Percentiles rank a stretch among this genome's conserved stretches.
phyloP scores from a whole-genome alignment of 1,140 invertebrate species.

The Habropoda laboriosa region DNA sequence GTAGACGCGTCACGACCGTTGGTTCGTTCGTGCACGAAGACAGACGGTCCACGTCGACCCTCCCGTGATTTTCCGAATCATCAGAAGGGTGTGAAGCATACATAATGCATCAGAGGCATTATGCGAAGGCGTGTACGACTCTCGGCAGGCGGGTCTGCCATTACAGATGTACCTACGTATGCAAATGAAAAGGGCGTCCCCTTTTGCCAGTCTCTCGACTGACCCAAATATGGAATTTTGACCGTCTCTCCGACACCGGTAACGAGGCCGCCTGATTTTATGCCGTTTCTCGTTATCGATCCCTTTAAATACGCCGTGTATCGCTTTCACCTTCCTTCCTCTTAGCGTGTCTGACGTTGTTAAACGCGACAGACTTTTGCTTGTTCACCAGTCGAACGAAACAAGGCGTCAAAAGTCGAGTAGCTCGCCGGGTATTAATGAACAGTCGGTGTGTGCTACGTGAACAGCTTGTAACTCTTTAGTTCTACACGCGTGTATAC shows the following conservation, averaged over 20 bases:
- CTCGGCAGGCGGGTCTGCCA: slow-evolving; percentile 39
- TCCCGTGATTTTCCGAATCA: slow-evolving; percentile 69
- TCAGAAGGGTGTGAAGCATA: slow-evolving; percentile 69
- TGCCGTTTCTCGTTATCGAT: slow-evolving; percentile 44
- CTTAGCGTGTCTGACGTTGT: neutral
- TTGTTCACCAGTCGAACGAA: neutral
- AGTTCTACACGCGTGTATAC: neutral
- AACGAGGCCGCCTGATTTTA: slow-evolving; percentile 25
- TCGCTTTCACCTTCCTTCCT: slow-evolving; percentile 15
- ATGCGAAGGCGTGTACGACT: slow-evolving; percentile 67
- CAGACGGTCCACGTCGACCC: slow-evolving; percentile 45
- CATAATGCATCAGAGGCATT: slow-evolving; percentile 68
- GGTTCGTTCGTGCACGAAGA: slow-evolving; percentile 49
- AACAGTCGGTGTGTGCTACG: neutral
- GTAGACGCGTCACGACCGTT: slow-evolving; percentile 27
- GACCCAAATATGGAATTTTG: slow-evolving; percentile 69
- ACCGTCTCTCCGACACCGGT: neutral
- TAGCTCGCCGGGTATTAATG: neutral
- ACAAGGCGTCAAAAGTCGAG: neutral
- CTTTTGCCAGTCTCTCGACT: slow-evolving; percentile 2
- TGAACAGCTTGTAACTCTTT: no score
- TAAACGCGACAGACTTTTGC: neutral
- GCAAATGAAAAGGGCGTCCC: slow-evolving; percentile 49
- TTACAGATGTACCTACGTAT: slow-evolving; percentile 66
- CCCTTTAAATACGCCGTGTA: slow-evolving; percentile 16